phyloP scores from a whole-genome alignment of 2,888 invertebrate genomes.

The Muscina levida region DNA sequence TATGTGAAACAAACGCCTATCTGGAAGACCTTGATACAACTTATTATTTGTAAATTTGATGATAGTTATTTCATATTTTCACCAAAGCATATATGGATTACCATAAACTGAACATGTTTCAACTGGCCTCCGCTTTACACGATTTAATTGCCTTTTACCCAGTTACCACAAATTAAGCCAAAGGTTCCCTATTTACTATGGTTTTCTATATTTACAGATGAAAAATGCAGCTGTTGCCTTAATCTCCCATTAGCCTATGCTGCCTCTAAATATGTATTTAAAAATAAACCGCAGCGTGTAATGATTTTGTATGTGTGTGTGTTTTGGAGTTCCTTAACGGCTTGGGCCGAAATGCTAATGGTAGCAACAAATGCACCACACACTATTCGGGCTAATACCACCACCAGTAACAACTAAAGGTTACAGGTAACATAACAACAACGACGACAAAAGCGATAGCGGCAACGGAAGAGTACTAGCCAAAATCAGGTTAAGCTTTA shows the following conservation, averaged over 20 bases:
- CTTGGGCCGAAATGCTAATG: not conserved
- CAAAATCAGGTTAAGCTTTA: constrained; percentile 18
- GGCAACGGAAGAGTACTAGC: not conserved
- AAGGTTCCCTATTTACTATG: not conserved
- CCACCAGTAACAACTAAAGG: not conserved
- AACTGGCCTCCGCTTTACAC: no score
- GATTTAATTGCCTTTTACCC: not conserved
- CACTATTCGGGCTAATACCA: not conserved
- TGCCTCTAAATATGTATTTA: constrained; percentile 16
- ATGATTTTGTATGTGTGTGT: not conserved
- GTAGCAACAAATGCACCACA: not conserved
- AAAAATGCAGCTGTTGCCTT: constrained; percentile 10
- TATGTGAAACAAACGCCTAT: no score
- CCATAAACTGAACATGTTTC: no score
- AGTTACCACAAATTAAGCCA: not conserved
- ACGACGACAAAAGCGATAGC: not conserved
- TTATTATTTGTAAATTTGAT: no score
- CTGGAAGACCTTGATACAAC: no score
- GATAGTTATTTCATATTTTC: no score
- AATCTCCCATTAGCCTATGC: not conserved
- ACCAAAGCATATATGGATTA: no score
- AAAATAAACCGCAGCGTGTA: not conserved
- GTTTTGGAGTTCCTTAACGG: no score
- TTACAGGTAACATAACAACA: not conserved
- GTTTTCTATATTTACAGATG: not conserved